phyloP scores from a whole-genome alignment of 2,113 vertebrate species.

The Epinephelus fuscoguttatus region DNA sequence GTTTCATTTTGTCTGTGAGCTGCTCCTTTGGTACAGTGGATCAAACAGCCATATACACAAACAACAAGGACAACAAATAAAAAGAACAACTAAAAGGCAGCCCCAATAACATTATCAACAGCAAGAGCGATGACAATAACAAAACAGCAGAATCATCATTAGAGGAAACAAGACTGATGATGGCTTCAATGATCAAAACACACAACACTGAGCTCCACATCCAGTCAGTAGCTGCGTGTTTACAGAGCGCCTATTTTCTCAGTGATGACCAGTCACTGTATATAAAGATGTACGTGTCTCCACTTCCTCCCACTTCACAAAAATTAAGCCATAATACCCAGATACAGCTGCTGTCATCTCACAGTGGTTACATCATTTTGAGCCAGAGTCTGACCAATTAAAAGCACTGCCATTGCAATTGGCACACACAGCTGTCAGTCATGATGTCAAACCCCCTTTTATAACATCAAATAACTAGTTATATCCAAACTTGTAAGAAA shows the following conservation, averaged over 20 bases:
- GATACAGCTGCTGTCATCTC: no score
- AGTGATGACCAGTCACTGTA: not conserved
- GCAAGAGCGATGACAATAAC: conserved; percentile 14
- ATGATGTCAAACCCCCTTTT: no score
- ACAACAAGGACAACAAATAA: conserved; percentile 36
- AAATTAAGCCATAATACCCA: no score
- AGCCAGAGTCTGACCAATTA: no score
- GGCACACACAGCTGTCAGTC: no score
- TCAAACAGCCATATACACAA: conserved; percentile 34
- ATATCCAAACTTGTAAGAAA: no score
- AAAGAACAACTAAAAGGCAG: conserved; percentile 1
- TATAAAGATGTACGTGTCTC: no score
- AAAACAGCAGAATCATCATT: conserved; percentile 28
- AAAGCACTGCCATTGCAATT: no score
- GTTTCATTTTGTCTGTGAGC: conserved; percentile 56
- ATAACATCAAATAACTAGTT: no score
- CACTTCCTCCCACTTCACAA: no score
- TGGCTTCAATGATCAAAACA: conserved; percentile 3
- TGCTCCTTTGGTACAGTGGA: conserved; percentile 30
- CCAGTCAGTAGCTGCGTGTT: not conserved
- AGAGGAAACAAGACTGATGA: conserved; percentile 7
- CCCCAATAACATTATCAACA: conserved; percentile 21
- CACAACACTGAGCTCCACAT: not conserved
- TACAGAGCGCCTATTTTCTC: not conserved
- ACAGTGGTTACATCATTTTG: no score